Percentiles rank a stretch among this genome's conserved stretches.
These are phyloP conservation scores for Watsonalla cultraria DNA, from an alignment of 2,888 invertebrate species.

Conservation along the genomic window DNA sequence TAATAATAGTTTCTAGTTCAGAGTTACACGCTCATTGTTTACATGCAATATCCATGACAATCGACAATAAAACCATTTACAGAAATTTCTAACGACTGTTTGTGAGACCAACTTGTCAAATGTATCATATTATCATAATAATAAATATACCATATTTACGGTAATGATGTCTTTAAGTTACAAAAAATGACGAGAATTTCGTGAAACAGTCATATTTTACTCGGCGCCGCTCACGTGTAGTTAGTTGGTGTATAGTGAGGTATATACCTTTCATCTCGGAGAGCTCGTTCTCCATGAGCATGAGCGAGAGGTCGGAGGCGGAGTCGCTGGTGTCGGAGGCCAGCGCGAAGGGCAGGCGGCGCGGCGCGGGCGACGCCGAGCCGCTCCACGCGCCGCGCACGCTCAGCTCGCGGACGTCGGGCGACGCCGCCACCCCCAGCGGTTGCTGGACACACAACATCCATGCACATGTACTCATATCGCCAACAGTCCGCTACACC, in stretches of 20 bases:
- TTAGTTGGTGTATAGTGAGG: background rate
- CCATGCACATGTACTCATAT: background rate
- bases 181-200: background rate
- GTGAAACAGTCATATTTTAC: too few species aligned
- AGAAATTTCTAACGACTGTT: background rate
- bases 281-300: constrained; percentile 84
- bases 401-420: constrained; percentile 66
- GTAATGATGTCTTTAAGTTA: background rate
- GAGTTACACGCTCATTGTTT: too few species aligned
- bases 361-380: constrained; percentile 77
- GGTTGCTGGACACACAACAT: constrained; percentile 27
- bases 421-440: constrained; percentile 71
- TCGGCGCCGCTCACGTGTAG: too few species aligned
- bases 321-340: constrained; percentile 96
- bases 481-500: too few species aligned
- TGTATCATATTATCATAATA: background rate
- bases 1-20: too few species aligned
- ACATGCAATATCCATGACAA: background rate
- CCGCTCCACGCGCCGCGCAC: constrained; percentile 68
- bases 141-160: too few species aligned
- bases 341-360: constrained; percentile 87
- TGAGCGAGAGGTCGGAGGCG: constrained; percentile 90
- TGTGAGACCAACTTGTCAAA: too few species aligned
- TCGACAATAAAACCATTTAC: background rate
- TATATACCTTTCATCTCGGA: constrained; percentile 58